Conservation (phyloP, 23 tunicate genomes). For the Styela plicata region DNA sequence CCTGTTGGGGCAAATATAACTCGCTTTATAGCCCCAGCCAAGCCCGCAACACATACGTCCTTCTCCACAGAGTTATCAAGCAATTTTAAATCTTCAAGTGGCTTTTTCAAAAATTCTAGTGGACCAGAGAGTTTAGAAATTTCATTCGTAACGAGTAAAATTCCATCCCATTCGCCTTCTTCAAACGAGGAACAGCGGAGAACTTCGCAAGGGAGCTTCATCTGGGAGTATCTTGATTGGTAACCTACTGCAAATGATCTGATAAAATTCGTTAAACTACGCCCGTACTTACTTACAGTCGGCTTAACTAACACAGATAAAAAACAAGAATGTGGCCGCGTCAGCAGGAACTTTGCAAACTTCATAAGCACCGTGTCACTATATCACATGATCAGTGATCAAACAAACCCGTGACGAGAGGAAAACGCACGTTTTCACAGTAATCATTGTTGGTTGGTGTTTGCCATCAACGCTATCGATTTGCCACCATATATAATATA, state of each 20-base stretch:
- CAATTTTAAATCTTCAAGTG: conserved; percentile 38
- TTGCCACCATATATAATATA: too few relatives aligned
- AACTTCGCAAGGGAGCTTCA: conserved; percentile 33
- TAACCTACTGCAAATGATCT: background rate
- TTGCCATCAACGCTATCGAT: too few relatives aligned
- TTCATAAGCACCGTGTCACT: background rate
- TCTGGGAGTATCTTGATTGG: background rate
- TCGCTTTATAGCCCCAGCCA: conserved; percentile 45
- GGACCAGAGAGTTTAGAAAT: conserved; percentile 24
- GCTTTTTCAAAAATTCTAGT: conserved; percentile 34
- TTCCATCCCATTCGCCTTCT: conserved; percentile 23
- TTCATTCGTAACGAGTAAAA: conserved; percentile 23
- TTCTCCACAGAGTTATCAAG: conserved; percentile 23
- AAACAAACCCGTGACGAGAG: too few relatives aligned
- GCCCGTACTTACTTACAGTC: background rate
- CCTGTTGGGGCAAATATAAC: conserved; percentile 87
- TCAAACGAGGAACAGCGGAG: conserved; percentile 11
- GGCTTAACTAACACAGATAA: too few relatives aligned
- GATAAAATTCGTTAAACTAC: background rate
- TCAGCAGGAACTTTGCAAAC: background rate
- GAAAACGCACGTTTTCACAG: too few relatives aligned
- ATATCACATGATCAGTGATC: background rate
- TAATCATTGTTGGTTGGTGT: too few relatives aligned
- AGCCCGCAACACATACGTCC: conserved; percentile 29
- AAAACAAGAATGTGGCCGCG: background rate